Percentiles rank a stretch among this genome's conserved stretches.
Conservation (phyloP, 92 coral and sea anemone species). For the Nematostella vectensis region DNA sequence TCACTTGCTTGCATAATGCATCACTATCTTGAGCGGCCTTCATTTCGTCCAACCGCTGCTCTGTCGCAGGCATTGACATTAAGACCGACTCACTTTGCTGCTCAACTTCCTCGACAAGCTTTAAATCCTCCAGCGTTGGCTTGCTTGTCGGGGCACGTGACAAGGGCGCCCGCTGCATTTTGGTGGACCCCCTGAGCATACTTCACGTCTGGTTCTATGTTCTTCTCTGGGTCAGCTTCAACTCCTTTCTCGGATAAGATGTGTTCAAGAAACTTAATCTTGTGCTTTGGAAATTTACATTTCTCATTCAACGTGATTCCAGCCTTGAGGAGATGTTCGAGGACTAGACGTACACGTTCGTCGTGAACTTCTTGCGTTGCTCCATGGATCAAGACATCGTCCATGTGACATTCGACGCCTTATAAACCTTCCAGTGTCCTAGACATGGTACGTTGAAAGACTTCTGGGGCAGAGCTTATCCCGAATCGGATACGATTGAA, state of each 20-base stretch:
- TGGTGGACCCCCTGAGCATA: no score
- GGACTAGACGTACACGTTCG: constrained; percentile 7
- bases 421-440: no score
- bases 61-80: constrained; percentile 16
- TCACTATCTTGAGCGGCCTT: constrained; percentile 29
- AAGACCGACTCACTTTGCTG: neutral
- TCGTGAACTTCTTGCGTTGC: constrained; percentile 22
- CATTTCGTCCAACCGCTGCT: constrained; percentile 24
- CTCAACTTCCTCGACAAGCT: constrained; percentile 16
- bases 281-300: no score
- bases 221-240: constrained; percentile 18
- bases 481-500: no score
- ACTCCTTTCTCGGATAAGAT: constrained; percentile 15
- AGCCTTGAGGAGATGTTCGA: no score
- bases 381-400: no score
- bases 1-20: constrained; percentile 11
- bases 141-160: constrained; percentile 3
- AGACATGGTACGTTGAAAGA: no score
- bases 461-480: no score
- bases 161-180: no score
- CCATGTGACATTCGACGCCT: no score
- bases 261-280: constrained; percentile 29
- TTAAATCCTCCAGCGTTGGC: constrained; percentile 7
- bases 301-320: no score
- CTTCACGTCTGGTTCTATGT: no score